Evolutionary conservation across 2,888 invertebrate genomes (phyloP), one percentile per base, ranked within the genome.

Genomic region (Mythimna vitellina): DNA sequence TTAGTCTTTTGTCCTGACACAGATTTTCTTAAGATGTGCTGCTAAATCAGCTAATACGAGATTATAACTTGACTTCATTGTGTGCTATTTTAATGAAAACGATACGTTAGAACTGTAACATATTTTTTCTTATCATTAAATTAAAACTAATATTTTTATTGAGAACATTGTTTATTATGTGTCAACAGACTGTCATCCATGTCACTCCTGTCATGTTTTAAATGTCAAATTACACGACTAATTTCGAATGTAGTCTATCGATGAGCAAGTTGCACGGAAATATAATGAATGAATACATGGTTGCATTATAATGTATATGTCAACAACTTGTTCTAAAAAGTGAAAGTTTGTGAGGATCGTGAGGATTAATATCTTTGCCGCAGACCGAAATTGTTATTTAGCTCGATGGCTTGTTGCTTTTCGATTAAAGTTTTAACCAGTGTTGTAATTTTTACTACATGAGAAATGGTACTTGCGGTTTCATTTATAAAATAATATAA

Each of bases 271-370:
- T 53, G 3, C 12, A 53, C 6, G 9, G 6, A 46, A 76, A 53
- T 20, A 29, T 8, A 29, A 12, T 74, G 9, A 22, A 60, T 22
- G 6, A 1, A 51, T 32, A 35, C 8, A 14, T 79, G 64, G 63
- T 17, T 22, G 64, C 56, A 38, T 65, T 67, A 51, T 66, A 66
- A 25, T 49, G 53, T 65, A 79, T 54, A 65, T 65, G 82, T 71
- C 76, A 74, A 76, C 71, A 73, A 83, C 82, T 80, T 67, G 76
- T 71, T 76, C 76, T 14, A 58, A 72, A 87, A 91, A 91, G 91
- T 90, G 91, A 91, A 91, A 91, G 91, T 89, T 87, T 76, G 29
- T 29, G 29, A 32, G 8, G 32, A 9, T 35, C 9, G 64, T 63
- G 71, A 67, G 77, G 81, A 77, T 77, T 82, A 73, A 81, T 78